Percentiles rank a stretch among this genome's conserved stretches.
Evolutionary conservation across 2,888 invertebrate genomes (phyloP).

Genomic region (Steinernema scapterisci): DNA sequence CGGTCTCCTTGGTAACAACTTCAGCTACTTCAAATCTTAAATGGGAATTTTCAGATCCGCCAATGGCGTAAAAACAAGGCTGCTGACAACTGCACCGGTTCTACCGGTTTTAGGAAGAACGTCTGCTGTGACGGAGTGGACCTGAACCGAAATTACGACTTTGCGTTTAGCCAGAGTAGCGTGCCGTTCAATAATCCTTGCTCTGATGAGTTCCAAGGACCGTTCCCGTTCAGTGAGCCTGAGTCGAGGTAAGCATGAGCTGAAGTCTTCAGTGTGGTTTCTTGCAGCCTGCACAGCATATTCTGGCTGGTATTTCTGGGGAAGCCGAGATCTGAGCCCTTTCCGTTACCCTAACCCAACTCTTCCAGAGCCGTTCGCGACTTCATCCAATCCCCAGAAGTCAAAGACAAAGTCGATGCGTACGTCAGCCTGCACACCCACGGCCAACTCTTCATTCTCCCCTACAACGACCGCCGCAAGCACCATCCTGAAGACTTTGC

Average conservation of each 20-base stretch:
- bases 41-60: constrained; percentile 48
- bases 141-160: constrained; percentile 65
- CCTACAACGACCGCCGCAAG: constrained; percentile 61
- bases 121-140: constrained; percentile 61
- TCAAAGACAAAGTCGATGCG: constrained; percentile 60
- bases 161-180: constrained; percentile 54
- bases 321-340: too few species aligned
- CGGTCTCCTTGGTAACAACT: constrained; percentile 35
- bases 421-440: constrained; percentile 66
- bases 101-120: constrained; percentile 50
- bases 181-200: constrained; percentile 66
- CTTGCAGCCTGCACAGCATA: too few species aligned
- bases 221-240: constrained; percentile 64
- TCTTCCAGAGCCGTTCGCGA: constrained; percentile 63
- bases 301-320: too few species aligned
- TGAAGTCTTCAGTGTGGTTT: too few species aligned
- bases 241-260: constrained; percentile 58
- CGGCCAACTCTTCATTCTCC: constrained; percentile 66
- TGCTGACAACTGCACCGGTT: constrained; percentile 60
- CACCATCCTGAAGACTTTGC: constrained; percentile 61
- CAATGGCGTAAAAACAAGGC: constrained; percentile 67
- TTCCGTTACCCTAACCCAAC: too few species aligned
- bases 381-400: constrained; percentile 54
- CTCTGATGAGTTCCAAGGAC: constrained; percentile 65
- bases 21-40: too few species aligned